These are phyloP conservation scores for Melospiza melodia DNA, from an alignment of 2,113 vertebrate species.

Conservation along the genomic window DNA sequence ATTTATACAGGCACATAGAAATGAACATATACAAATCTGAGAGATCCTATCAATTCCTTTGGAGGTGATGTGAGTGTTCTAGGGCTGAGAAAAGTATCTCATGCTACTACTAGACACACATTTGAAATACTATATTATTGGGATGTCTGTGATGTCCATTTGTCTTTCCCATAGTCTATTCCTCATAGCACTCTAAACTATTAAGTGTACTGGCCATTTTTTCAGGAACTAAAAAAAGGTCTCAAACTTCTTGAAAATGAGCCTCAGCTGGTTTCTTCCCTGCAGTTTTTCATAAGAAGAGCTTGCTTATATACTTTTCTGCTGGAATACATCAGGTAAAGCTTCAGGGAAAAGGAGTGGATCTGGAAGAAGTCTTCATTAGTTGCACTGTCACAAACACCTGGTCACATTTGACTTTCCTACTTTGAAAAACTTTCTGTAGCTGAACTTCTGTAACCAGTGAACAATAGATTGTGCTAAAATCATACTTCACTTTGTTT, in stretches of 20 bases:
- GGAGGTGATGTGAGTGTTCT: background rate
- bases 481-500: conserved; percentile 17
- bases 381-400: background rate
- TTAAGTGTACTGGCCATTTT: background rate
- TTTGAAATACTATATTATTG: background rate
- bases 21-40: background rate
- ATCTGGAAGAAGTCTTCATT: background rate
- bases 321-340: background rate
- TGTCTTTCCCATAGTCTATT: background rate
- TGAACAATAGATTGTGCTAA: background rate
- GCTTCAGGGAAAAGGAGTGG: background rate
- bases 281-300: background rate
- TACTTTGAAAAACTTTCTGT: background rate
- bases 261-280: background rate
- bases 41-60: background rate
- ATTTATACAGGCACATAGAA: background rate
- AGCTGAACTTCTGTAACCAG: background rate
- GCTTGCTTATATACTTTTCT: background rate
- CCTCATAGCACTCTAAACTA: background rate
- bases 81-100: background rate
- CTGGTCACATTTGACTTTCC: background rate
- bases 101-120: background rate
- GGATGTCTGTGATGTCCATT: background rate
- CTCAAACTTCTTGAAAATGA: background rate
- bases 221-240: background rate